phyloP scores from a whole-genome alignment of 1,140 invertebrate species.

The Apis laboriosa region DNA sequence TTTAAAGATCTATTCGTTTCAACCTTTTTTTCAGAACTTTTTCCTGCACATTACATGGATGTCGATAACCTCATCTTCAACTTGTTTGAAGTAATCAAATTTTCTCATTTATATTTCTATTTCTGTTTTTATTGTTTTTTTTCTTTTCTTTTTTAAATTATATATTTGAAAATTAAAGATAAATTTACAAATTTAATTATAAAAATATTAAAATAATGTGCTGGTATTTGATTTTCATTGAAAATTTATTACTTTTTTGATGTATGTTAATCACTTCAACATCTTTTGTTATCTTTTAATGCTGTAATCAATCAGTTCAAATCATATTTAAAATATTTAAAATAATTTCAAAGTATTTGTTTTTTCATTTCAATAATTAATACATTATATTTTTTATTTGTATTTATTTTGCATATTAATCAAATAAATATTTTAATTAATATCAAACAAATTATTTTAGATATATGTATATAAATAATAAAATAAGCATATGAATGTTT shows the following conservation, averaged over 20 bases:
- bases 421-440: neutral
- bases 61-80: constrained; percentile 7
- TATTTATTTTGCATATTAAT: neutral
- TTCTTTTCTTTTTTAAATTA: neutral
- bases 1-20: neutral
- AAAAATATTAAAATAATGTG: neutral
- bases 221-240: neutral
- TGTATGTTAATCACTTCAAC: neutral
- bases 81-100: constrained; percentile 10
- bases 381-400: neutral
- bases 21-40: constrained; percentile 16
- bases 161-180: neutral
- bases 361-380: neutral
- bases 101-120: neutral
- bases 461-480: neutral
- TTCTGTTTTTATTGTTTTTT: neutral
- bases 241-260: neutral
- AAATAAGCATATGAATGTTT: too few species aligned
- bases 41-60: constrained; percentile 10
- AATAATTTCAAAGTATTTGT: neutral
- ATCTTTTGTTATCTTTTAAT: neutral
- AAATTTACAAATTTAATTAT: neutral
- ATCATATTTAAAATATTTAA: neutral
- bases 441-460: neutral
- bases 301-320: neutral